Conservation (phyloP, 2,797 vertebrate genomes). For the Gorsachius magnificus region DNA sequence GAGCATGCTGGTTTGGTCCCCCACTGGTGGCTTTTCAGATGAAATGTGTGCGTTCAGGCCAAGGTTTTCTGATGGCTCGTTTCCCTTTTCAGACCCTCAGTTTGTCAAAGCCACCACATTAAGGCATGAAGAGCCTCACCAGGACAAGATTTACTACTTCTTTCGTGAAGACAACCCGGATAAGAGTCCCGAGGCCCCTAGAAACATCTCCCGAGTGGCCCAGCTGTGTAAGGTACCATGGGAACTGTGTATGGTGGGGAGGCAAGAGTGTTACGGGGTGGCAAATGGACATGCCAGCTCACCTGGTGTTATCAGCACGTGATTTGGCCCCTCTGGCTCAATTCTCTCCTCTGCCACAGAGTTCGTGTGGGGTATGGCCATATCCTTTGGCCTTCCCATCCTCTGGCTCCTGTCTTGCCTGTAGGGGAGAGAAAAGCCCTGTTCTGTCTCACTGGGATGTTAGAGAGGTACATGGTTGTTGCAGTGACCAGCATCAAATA, state of each 20-base stretch:
- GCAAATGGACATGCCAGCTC: background rate
- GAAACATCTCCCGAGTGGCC: constrained; percentile 76
- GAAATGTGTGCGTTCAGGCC: background rate
- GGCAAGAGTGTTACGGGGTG: background rate
- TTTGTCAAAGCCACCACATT: constrained; percentile 76
- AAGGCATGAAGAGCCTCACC: constrained; percentile 64
- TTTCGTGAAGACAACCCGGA: constrained; percentile 78
- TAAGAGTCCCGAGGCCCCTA: constrained; percentile 72
- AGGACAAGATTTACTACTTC: constrained; percentile 79
- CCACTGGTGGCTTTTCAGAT: background rate
- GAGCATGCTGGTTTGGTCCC: background rate
- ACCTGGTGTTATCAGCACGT: fast-evolving
- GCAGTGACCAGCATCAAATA: background rate
- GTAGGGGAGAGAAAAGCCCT: background rate
- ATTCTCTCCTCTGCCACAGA: background rate
- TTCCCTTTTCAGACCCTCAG: constrained; percentile 68
- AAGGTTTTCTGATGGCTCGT: background rate
- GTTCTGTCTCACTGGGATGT: fast-evolving
- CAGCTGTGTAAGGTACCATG: constrained; percentile 75
- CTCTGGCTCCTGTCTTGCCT: background rate
- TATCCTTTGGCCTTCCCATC: background rate
- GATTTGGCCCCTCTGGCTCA: background rate
- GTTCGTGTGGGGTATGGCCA: fast-evolving
- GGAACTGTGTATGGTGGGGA: background rate
- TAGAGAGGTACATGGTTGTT: background rate